Conservation (phyloP, 2,797 vertebrate genomes). For the Lepus oiostolus region DNA sequence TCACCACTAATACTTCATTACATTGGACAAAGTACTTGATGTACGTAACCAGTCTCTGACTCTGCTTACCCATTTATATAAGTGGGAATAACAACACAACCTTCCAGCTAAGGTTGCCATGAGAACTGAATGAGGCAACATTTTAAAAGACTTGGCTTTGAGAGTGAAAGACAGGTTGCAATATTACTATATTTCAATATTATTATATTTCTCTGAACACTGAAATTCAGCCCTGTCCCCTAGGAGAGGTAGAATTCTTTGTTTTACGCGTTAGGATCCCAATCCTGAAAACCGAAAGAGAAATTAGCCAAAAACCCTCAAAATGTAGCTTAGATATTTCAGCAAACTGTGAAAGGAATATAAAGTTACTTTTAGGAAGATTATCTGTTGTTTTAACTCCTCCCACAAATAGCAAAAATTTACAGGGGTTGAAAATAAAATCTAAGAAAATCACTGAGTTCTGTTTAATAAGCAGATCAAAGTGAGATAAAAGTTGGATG, state of each 20-base stretch:
- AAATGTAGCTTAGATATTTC: constrained; percentile 9
- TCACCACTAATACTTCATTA: neutral
- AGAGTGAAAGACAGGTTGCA: neutral
- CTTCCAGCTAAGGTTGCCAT: no score
- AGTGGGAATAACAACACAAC: neutral
- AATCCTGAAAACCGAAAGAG: neutral
- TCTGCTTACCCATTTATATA: neutral
- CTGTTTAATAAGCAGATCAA: neutral
- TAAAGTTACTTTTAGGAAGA: neutral
- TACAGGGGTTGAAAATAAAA: neutral
- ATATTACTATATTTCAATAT: neutral
- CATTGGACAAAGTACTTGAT: neutral
- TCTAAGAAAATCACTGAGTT: neutral
- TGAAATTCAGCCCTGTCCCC: neutral
- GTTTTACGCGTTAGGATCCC: neutral
- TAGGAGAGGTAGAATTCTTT: neutral
- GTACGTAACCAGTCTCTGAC: neutral
- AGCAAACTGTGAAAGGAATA: neutral
- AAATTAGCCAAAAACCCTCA: neutral
- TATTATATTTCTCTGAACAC: neutral
- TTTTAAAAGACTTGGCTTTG: neutral
- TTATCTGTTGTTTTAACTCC: neutral
- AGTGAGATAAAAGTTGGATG: neutral
- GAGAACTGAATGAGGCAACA: neutral
- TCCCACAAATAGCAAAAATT: neutral